Evolutionary conservation across 2,113 vertebrate genomes (phyloP).

Genomic region (Azemiops feae): DNA sequence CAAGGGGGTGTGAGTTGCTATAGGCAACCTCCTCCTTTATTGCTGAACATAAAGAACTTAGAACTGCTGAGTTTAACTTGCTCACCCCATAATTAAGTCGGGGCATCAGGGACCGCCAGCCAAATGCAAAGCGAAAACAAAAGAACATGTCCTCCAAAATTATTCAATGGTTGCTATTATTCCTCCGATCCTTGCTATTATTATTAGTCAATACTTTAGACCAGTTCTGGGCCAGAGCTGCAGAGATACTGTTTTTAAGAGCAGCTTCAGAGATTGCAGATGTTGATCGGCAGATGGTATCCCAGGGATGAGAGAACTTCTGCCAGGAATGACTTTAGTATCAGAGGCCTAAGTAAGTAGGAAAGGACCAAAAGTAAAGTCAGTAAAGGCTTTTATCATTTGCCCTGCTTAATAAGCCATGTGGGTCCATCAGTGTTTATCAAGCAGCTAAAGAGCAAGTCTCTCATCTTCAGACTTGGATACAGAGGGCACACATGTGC

Average conservation of each 20-base stretch:
- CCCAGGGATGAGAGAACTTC: neutral
- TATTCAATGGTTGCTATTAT: neutral
- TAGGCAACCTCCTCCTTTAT: slow-evolving; percentile 28
- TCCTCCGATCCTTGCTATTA: neutral
- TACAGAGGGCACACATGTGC: neutral
- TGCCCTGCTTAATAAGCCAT: fast-evolving
- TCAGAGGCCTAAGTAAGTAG: neutral
- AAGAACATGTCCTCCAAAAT: neutral
- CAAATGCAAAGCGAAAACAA: neutral
- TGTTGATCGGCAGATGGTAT: neutral
- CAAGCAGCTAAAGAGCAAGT: neutral
- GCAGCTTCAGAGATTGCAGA: neutral
- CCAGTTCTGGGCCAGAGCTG: neutral
- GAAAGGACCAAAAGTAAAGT: neutral
- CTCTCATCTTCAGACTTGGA: slow-evolving; percentile 3
- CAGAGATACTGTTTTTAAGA: neutral
- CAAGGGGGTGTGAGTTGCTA: neutral
- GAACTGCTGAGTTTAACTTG: slow-evolving; percentile 30
- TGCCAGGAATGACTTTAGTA: slow-evolving; percentile 13
- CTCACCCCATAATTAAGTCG: slow-evolving; percentile 42
- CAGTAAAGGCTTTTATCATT: neutral
- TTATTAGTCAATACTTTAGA: neutral
- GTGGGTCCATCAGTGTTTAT: neutral
- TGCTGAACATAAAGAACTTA: slow-evolving; percentile 17
- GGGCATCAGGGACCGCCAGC: slow-evolving; percentile 17